Conservation (phyloP, 1,140 invertebrate species). For the Dendroctonus valens region DNA sequence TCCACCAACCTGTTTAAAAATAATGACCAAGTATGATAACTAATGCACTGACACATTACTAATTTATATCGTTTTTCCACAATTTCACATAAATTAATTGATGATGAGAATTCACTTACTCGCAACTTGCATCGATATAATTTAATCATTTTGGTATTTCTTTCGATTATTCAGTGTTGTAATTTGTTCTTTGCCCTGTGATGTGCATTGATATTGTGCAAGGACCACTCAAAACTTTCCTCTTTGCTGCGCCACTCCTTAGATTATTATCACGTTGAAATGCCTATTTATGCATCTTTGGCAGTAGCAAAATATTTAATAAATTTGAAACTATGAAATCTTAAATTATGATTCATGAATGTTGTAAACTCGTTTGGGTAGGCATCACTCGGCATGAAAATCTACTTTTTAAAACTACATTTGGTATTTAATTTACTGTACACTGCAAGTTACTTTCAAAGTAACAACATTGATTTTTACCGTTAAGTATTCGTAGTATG, state of each 20-base stretch:
- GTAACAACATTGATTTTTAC: too few relatives aligned
- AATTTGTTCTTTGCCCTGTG: slow-evolving; percentile 44
- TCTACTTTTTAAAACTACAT: too few relatives aligned
- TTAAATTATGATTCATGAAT: not conserved
- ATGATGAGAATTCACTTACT: not conserved
- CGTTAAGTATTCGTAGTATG: too few relatives aligned
- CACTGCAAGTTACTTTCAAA: too few relatives aligned
- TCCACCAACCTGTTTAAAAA: too few relatives aligned
- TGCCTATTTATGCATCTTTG: slow-evolving; percentile 2
- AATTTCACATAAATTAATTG: not conserved
- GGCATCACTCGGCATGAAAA: slow-evolving; percentile 31
- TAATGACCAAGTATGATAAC: not conserved
- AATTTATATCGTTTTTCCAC: not conserved
- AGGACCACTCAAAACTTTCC: slow-evolving; percentile 74
- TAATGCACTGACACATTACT: not conserved
- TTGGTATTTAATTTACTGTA: too few relatives aligned
- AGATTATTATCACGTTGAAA: slow-evolving; percentile 13
- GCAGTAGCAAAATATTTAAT: slow-evolving; percentile 11
- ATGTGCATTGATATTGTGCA: slow-evolving; percentile 54
- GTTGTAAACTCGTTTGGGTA: not conserved
- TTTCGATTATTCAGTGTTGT: slow-evolving; percentile 19
- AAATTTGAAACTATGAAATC: not conserved
- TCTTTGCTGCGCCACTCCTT: slow-evolving; percentile 51
- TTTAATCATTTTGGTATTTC: slow-evolving; percentile 9
- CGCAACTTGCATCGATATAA: not conserved